Evolutionary conservation across 2,888 invertebrate species (phyloP), one percentile per base, ranked within the genome.

Genomic region (Alsophila aescularia): DNA sequence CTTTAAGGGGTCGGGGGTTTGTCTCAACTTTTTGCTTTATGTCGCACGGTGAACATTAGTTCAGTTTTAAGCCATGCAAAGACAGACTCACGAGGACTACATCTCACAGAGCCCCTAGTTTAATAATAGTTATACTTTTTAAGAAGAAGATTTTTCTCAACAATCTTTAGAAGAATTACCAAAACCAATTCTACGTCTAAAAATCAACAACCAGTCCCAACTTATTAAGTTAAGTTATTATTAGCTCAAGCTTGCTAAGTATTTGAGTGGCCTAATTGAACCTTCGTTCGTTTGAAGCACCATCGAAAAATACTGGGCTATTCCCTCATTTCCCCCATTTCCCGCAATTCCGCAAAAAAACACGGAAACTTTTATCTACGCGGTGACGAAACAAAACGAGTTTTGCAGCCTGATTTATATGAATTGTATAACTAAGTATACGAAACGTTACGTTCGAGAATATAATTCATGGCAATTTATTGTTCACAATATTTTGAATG

Each of bases 381-480:
- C 49, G 39, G 55, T 36, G 15, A 29, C 43, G 16, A 41, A 45
- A 50, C 41, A 40, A 50, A 48, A 35, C 42, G 44, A 54, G 49
- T 49, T 43, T 43, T 37, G 15, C 32, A 0, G 13, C 36, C 15
- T 41, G 55, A 55, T 55, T 55, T 55, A 55, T 55, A 40, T 12
- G 44, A 40, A 44, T 44, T 39, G 48, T n/a, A 18, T 43, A 48
- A 54, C 48, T 54, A n/a, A n/a, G n/a, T n/a, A 48, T 37, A 37
- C 13, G 42, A 34, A 54, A 54, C 48, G 53, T 48, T 48, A 43
- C 55, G 39, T 45, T 52, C 37, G 32, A 41, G 54, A 52, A 31
- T 54, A 58, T 59, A 49, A 54, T 55, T 52, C 49, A 37, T 58
- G 48, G 43, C 51, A 62, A 39, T 62, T 56, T 58, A 60, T 56